Percentiles rank a stretch among this genome's conserved stretches.
phyloP scores from a whole-genome alignment of 2,797 vertebrate species.

The Forpus xanthops region DNA sequence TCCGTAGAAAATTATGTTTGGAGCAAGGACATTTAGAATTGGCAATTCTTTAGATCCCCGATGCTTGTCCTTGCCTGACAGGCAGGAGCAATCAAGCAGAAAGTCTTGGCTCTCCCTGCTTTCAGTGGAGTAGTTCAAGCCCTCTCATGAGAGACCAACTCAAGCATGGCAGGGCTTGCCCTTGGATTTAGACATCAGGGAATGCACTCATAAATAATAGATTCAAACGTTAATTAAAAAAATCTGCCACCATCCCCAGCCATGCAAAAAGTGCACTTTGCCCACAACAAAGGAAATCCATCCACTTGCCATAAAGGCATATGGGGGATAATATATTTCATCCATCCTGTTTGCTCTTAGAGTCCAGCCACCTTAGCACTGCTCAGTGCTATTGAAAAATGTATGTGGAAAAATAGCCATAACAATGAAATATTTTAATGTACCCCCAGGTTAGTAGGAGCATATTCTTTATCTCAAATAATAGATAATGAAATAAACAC shows the following conservation, averaged over 20 bases:
- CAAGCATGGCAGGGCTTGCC: not conserved
- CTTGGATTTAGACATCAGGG: constrained; percentile 1
- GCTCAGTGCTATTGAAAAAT: not conserved
- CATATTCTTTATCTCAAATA: not conserved
- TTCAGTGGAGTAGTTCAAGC: not conserved
- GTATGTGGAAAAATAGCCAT: not conserved
- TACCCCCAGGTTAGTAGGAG: not conserved
- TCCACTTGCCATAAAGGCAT: not conserved
- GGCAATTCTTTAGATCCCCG: not conserved
- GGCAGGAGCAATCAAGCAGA: not conserved
- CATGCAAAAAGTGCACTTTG: not conserved
- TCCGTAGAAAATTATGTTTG: not conserved
- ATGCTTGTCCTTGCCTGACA: not conserved
- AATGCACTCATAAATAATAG: constrained; percentile 41
- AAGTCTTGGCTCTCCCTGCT: not conserved
- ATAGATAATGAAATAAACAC: not conserved
- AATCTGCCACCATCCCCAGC: not conserved
- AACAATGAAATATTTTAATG: not conserved
- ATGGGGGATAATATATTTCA: not conserved
- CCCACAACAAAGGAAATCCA: not conserved
- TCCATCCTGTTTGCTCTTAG: not conserved
- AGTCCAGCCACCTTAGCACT: not conserved
- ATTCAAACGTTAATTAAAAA: constrained; percentile 54
- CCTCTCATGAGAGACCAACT: not conserved
- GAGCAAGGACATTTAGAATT: not conserved